Percentiles rank a stretch among this genome's conserved stretches.
These are phyloP conservation scores for Drosophila subsilvestris DNA, from an alignment of 2,888 invertebrate species.

Conservation along the genomic window DNA sequence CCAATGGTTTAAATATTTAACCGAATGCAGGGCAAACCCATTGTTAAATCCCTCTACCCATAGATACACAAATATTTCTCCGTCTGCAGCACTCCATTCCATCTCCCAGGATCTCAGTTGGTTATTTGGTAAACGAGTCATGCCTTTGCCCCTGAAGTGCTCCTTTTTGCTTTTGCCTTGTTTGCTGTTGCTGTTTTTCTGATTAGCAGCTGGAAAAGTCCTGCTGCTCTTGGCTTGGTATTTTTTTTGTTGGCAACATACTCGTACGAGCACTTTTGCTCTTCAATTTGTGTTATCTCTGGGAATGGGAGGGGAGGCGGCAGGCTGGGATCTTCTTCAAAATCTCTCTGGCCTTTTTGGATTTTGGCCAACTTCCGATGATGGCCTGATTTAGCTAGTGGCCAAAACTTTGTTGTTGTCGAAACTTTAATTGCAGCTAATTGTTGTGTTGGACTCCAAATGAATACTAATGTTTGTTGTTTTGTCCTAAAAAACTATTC, in stretches of 20 bases:
- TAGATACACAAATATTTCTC: neutral
- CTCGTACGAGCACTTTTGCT: slow-evolving; percentile 1
- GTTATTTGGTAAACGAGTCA: slow-evolving; percentile 27
- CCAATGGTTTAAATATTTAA: too few relatives aligned
- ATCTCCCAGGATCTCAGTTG: neutral
- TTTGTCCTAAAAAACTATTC: neutral
- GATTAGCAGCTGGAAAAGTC: slow-evolving; percentile 30
- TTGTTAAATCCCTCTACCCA: neutral
- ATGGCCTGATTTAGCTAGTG: slow-evolving; percentile 16
- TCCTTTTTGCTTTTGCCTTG: neutral
- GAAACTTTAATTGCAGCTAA: slow-evolving; percentile 64
- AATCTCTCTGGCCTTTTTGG: slow-evolving; percentile 11
- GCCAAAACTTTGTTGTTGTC: slow-evolving; percentile 47
- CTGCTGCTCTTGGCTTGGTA: neutral
- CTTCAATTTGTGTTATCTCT: slow-evolving; percentile 6
- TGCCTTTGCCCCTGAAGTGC: neutral
- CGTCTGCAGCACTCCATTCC: neutral
- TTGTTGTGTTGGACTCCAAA: slow-evolving; percentile 63
- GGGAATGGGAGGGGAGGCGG: too few relatives aligned
- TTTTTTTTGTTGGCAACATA: slow-evolving; percentile 17
- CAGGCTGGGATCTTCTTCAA: slow-evolving; percentile 1
- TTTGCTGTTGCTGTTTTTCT: slow-evolving; percentile 6
- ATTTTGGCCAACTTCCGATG: slow-evolving; percentile 5
- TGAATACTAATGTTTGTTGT: slow-evolving; percentile 19
- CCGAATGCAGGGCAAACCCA: too few relatives aligned